Base-by-base conservation (phyloP, 2,113 vertebrate genomes). In the Pipra filicauda region DNA sequence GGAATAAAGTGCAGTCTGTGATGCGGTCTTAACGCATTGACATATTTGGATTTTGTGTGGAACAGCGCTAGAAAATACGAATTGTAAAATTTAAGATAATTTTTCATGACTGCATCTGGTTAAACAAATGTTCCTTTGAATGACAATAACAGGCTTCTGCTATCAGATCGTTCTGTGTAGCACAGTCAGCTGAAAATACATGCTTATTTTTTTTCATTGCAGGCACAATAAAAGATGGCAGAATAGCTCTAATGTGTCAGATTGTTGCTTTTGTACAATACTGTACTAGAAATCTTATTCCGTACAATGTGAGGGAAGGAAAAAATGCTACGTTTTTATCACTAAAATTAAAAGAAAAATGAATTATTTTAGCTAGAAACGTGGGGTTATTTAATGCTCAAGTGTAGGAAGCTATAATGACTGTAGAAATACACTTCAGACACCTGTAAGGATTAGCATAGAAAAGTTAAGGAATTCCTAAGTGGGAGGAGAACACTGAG, bases 51-150 rank as follows among this genome's bases (percentile, higher is more conserved):
- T 92, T 93, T 92, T 67, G 35, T 26, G 7, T 14, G 28, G 20
- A 79, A 37, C 44, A 37, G 59, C 52, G 69, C 31, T 81, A 78
- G 58, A 84, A 96, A 81, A 80, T 35, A 75, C 31, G 78, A 57
- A 78, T n/a, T 75, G 61, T 91, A 71, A 95, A 93, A 82, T 79
- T 41, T 64, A 76, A 95, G 66, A 86, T 90, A 70, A 52, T 59
- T 79, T 96, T 91, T 91, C 74, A 59, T 73, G 39, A 64, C 44
- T 49, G 33, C 78, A 79, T 91, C 91, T 94, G 49, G 17, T 96
- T 92, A 87, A 94, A 92, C 77, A 93, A 87, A 73, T 78, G 75
- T 37, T 88, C 52, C 88, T 91, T 86, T 91, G 87, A 95, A 84
- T 86, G 65, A 75, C 95, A 95, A 28, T 69, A 91, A 72, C 44